Evolutionary conservation across 2,797 vertebrate species (phyloP).

Genomic region (Crax fasciolata): DNA sequence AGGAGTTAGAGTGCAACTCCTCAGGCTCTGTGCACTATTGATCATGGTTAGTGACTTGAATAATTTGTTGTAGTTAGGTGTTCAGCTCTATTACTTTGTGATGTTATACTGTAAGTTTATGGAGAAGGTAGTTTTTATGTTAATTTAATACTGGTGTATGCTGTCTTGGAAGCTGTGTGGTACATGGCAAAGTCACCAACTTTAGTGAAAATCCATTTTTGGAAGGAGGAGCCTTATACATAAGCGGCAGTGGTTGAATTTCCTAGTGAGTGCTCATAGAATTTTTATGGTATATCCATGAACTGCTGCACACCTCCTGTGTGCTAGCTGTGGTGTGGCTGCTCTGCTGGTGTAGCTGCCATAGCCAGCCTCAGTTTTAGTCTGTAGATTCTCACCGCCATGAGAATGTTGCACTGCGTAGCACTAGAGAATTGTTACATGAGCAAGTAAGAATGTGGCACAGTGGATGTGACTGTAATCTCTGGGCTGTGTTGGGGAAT

Average conservation of each 20-base stretch:
- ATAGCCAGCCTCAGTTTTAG: not conserved
- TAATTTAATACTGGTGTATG: not conserved
- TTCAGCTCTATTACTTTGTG: not conserved
- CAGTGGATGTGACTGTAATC: not conserved
- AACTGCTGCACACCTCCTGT: not conserved
- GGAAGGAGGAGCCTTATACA: fast-evolving
- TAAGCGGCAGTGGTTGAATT: not conserved
- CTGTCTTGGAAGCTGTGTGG: not conserved
- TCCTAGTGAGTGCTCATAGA: not conserved
- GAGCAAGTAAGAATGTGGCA: not conserved
- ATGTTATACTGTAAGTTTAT: not conserved
- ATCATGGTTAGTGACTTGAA: not conserved
- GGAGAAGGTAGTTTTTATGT: not conserved
- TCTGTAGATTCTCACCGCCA: not conserved
- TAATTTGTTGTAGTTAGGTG: not conserved
- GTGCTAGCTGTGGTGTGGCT: not conserved
- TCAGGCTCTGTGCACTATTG: not conserved
- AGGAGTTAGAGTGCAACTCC: not conserved
- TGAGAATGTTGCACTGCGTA: not conserved
- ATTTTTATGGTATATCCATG: not conserved
- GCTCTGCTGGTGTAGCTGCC: not conserved
- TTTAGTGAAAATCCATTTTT: not conserved
- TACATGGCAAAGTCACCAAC: not conserved
- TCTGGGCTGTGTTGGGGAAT: not conserved
- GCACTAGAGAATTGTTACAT: not conserved